Evolutionary conservation across 2,113 vertebrate genomes (phyloP).

Genomic region (Stegostoma tigrinum): DNA sequence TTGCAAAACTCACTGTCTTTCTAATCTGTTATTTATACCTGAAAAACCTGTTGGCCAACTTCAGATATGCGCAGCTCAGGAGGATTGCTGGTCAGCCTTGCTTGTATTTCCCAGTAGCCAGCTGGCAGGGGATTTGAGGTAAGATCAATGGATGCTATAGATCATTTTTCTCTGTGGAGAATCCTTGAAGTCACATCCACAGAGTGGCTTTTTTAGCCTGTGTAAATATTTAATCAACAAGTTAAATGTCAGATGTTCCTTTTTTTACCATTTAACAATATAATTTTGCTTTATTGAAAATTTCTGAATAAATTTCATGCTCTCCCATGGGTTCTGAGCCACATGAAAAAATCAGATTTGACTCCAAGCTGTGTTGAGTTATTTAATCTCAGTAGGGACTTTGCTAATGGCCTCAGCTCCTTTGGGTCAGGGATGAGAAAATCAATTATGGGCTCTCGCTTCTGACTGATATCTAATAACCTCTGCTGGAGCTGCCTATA

Average conservation of each 20-base stretch:
- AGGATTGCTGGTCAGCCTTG: not conserved
- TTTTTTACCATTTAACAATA: not conserved
- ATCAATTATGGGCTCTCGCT: not conserved
- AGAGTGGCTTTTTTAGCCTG: not conserved
- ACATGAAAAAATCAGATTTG: not conserved
- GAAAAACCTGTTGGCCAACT: not conserved
- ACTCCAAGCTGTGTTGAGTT: not conserved
- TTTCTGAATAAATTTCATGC: not conserved
- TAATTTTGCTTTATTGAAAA: not conserved
- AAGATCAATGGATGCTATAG: not conserved
- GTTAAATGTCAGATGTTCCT: not conserved
- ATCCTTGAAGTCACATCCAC: not conserved
- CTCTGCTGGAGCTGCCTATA: not conserved
- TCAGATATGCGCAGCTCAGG: not conserved
- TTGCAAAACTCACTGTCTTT: not conserved
- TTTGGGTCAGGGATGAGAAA: conserved; percentile 7
- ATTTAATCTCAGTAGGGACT: not conserved
- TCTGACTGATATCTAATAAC: not conserved
- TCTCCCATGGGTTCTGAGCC: not conserved
- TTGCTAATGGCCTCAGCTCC: not conserved
- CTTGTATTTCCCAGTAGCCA: not conserved
- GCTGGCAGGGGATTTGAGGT: not conserved
- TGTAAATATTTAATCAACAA: not conserved
- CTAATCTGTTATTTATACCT: not conserved
- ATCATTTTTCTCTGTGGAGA: not conserved